A percentile compares a stretch with the other conserved stretches of the same genome.
phyloP scores from a whole-genome alignment of 1,140 invertebrate genomes.

The Drosophila nannoptera region DNA sequence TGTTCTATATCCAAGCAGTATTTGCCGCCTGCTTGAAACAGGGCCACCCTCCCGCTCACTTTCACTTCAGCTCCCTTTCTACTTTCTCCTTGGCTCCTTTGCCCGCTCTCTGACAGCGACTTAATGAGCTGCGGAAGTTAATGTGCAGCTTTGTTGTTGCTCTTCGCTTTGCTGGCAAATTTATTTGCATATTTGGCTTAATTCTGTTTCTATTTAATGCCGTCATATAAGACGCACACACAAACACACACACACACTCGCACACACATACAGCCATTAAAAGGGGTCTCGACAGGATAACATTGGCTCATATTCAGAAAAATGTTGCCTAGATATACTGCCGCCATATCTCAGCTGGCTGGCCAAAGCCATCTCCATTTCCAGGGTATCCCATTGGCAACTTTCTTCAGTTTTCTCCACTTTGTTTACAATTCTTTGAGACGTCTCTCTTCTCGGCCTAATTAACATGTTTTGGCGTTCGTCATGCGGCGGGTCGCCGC shows the following conservation, averaged over 20 bases:
- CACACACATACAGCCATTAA: not conserved
- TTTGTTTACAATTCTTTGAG: too few relatives aligned
- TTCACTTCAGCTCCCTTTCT: not conserved
- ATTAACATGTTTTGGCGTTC: too few relatives aligned
- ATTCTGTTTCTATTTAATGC: slow-evolving; percentile 50
- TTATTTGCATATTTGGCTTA: slow-evolving; percentile 77
- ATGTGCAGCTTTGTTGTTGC: slow-evolving; percentile 64
- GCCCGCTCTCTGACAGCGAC: slow-evolving; percentile 56
- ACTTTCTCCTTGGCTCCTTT: not conserved
- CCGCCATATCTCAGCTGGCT: too few relatives aligned
- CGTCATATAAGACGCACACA: not conserved
- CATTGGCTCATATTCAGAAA: too few relatives aligned
- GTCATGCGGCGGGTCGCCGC: too few relatives aligned
- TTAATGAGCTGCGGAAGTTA: slow-evolving; percentile 77
- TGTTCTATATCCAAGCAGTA: slow-evolving; percentile 51
- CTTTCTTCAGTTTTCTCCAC: too few relatives aligned
- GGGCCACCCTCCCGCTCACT: not conserved
- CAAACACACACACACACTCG: not conserved
- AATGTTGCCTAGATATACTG: too few relatives aligned
- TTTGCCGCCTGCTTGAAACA: slow-evolving; percentile 16
- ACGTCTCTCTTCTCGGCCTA: too few relatives aligned
- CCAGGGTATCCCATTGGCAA: too few relatives aligned
- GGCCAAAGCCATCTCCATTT: too few relatives aligned
- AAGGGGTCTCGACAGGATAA: too few relatives aligned
- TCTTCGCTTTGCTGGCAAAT: slow-evolving; percentile 47